Evolutionary conservation across 2,888 invertebrate genomes (phyloP).

Genomic region (Achlya flavicornis): DNA sequence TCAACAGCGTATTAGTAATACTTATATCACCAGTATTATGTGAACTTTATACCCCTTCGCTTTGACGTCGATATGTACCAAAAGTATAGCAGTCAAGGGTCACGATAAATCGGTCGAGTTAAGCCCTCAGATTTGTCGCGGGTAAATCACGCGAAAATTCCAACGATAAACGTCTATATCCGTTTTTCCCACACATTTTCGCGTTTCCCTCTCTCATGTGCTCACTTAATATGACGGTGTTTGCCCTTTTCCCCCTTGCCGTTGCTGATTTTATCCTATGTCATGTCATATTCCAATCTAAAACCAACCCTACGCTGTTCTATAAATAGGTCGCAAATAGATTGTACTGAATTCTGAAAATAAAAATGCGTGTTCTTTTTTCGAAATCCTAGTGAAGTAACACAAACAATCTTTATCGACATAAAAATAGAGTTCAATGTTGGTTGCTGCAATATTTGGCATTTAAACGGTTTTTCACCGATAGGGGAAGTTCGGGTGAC

Average conservation of each 20-base stretch:
- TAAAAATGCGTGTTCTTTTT: slow-evolving; percentile 56
- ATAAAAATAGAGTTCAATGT: slow-evolving; percentile 36
- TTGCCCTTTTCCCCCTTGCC: slow-evolving; percentile 77
- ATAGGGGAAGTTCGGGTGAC: slow-evolving; percentile 69
- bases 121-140: slow-evolving; percentile 79
- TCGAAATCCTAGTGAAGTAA: not conserved
- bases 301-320: slow-evolving; percentile 29
- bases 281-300: slow-evolving; percentile 22
- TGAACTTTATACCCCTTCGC: slow-evolving; percentile 33
- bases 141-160: slow-evolving; percentile 82
- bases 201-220: slow-evolving; percentile 81
- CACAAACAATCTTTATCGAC: not conserved
- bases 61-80: slow-evolving; percentile 4
- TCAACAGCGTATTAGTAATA: slow-evolving; percentile 78
- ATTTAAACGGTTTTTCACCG: slow-evolving; percentile 41
- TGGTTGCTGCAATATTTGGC: slow-evolving; percentile 17
- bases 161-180: slow-evolving; percentile 83
- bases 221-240: slow-evolving; percentile 83
- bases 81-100: slow-evolving; percentile 33
- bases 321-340: slow-evolving; percentile 16
- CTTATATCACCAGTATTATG: slow-evolving; percentile 48
- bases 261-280: slow-evolving; percentile 41
- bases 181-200: slow-evolving; percentile 83
- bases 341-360: slow-evolving; percentile 27
- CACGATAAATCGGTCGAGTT: slow-evolving; percentile 55